Percentiles rank a stretch among this genome's conserved stretches.
Evolutionary conservation across 2,113 vertebrate genomes (phyloP).

Genomic region (Tachysurus vachellii): DNA sequence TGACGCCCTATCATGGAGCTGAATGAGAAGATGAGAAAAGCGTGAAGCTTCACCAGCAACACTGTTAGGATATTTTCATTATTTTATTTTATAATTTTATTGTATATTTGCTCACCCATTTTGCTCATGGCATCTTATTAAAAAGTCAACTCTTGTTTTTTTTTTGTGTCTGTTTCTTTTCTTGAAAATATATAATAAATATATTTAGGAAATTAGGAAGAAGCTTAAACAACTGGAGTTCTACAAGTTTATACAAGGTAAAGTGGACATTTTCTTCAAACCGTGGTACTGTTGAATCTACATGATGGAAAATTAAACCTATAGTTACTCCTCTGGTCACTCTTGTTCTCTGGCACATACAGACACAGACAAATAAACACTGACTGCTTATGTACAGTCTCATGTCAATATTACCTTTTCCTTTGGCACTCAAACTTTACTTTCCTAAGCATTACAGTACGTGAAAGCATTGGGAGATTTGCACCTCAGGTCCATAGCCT

Average conservation of each 20-base stretch:
- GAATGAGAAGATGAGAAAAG: not conserved
- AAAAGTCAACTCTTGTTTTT: not conserved
- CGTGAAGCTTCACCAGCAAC: not conserved
- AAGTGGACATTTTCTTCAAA: not conserved
- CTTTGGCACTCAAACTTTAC: slow-evolving; percentile 60
- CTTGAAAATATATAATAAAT: not conserved
- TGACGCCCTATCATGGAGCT: not conserved
- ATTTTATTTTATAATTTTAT: no score
- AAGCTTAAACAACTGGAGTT: not conserved
- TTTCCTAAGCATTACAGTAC: slow-evolving; percentile 73
- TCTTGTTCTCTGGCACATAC: not conserved
- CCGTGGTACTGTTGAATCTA: not conserved
- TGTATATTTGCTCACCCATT: not conserved
- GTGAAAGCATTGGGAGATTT: slow-evolving; percentile 62
- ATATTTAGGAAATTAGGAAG: not conserved
- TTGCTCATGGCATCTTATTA: not conserved
- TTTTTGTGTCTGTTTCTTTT: not conserved
- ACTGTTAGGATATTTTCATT: not conserved
- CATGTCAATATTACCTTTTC: slow-evolving; percentile 68
- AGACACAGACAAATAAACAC: slow-evolving; percentile 55
- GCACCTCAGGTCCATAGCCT: slow-evolving; percentile 53
- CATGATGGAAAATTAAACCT: not conserved
- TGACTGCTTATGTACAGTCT: slow-evolving; percentile 56
- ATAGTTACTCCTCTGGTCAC: not conserved
- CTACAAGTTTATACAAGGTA: not conserved